Base-by-base conservation (phyloP, 2,888 invertebrate genomes). In the Parnassius mnemosyne region DNA sequence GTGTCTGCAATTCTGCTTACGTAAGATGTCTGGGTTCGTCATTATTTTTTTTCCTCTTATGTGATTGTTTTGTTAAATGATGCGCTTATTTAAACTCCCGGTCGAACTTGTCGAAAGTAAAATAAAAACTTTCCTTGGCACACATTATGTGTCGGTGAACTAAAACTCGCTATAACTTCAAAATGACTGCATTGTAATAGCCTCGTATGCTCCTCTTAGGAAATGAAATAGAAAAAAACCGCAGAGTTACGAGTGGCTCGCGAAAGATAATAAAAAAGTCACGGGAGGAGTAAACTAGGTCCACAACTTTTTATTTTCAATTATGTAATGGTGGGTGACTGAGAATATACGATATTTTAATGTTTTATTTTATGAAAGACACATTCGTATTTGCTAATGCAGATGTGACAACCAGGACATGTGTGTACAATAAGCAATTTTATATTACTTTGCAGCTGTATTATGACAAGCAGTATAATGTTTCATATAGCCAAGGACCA, bases 1-100 rank as follows among this genome's bases (percentile, higher is more conserved):
- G 66, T 73, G 77, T 80, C 74, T 77, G 73, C 77, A 79, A 82
- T 83, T 59, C 84, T 81, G 83, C 80, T 81, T 82, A 76, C 75
- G 76, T 74, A 59, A 55, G 53, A 53, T 20, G 34, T 73, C 63
- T 66, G 66, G 68, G 72, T 73, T 70, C 72, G 58, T 63, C 63
- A 59, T 63, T 63, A 63, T 50, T 50, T 44, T 46, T 44, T 11
- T 50, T 55, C 53, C 57, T 57, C 20, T 13, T 11, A 46, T 42
- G 57, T 53, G 58, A 58, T 58, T 58, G 59, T 65, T 68, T 68
- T 60, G 52, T 53, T 49, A 53, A 57, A 66, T 49, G 16, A 64
- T 53, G 61, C 47, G 63, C 42, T 52, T 16, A 20, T 57, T 52
- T 46, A 16, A 50, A 42, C 41, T 34, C 25, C 44, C 54, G 43